Base-by-base conservation (phyloP, 2,113 vertebrate genomes). In the Salvelinus alpinus region DNA sequence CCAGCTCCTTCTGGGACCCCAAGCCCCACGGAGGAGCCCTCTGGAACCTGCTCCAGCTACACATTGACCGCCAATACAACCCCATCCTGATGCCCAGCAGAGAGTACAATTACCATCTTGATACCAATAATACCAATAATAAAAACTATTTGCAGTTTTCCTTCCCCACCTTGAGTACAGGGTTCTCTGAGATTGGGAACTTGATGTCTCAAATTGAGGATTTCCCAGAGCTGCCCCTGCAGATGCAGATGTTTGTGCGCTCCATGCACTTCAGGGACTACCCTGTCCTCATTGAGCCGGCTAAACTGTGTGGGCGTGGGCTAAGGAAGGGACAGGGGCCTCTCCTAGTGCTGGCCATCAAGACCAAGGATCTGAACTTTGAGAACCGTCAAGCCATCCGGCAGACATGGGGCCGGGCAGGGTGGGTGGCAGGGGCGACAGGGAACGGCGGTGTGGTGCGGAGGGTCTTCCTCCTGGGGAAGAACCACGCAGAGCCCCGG, bases 331-430 rank as follows among this genome's bases (percentile, higher is more conserved):
- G 85, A 51, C 38, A 77, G 64, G 38, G 75, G 0, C 84, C 89
- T 4, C 69, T 88, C 31, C 78, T 95, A 69, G 87, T 95, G 2
- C 71, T 94, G 18, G 93, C 91, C 71, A 91, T 95, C 73, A 95
- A 94, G 78, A 83, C 92, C 18, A 84, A 78, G 29, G 76, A 22
- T 13, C 9, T 25, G 4, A 91, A 92, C 82, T 87, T 91, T 25
- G 72, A 73, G 71, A 91, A 88, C 44, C 87, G 93, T 3, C 87
- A 91, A 74, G 94, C 87, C 25, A 93, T 95, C 72, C 82, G 94
- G 12, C 57, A 85, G 73, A 88, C 92, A 0, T 94, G 94, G 94
- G 93, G 93, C 1, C 54, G 66, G 76, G 80, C 2, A 0, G 91
- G 92, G 18, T 78, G 80, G 83, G 75, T 88, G 70, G 60, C 8